Conservation (phyloP, 2,888 invertebrate genomes). For the Pomacea canaliculata region DNA sequence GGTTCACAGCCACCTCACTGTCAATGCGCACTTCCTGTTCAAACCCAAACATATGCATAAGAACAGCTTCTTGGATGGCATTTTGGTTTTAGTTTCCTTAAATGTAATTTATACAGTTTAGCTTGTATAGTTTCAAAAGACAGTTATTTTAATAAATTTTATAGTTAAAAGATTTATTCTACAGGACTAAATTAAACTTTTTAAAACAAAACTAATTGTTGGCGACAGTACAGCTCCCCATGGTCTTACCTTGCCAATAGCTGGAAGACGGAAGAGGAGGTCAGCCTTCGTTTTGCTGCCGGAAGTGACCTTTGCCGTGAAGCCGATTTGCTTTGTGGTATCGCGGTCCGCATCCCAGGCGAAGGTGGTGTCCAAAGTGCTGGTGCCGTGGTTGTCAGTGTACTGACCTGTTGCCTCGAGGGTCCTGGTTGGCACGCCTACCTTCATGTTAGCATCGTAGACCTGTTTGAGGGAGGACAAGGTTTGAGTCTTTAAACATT, state of each 20-base stretch:
- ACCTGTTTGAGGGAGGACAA: background rate
- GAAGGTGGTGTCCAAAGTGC: slow-evolving; percentile 40
- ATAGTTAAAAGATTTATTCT: no score
- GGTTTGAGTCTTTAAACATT: no score
- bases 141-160: no score
- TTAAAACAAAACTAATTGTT: no score
- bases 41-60: background rate
- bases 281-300: slow-evolving; percentile 40
- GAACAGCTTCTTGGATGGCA: background rate
- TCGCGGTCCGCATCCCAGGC: slow-evolving; percentile 58
- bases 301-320: slow-evolving; percentile 40
- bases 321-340: slow-evolving; percentile 43
- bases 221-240: no score
- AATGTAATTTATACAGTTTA: no score
- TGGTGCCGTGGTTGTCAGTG: slow-evolving; percentile 26
- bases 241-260: slow-evolving; percentile 31
- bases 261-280: slow-evolving; percentile 47
- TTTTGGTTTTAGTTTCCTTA: no score
- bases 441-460: slow-evolving; percentile 35
- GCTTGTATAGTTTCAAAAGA: no score
- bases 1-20: slow-evolving; percentile 41
- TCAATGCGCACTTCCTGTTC: slow-evolving; percentile 46
- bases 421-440: slow-evolving; percentile 40
- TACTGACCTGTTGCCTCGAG: slow-evolving; percentile 30
- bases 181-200: no score